Evolutionary conservation across 2,797 vertebrate genomes (phyloP), one percentile per base, ranked within the genome.

Genomic region (Falco berigora): DNA sequence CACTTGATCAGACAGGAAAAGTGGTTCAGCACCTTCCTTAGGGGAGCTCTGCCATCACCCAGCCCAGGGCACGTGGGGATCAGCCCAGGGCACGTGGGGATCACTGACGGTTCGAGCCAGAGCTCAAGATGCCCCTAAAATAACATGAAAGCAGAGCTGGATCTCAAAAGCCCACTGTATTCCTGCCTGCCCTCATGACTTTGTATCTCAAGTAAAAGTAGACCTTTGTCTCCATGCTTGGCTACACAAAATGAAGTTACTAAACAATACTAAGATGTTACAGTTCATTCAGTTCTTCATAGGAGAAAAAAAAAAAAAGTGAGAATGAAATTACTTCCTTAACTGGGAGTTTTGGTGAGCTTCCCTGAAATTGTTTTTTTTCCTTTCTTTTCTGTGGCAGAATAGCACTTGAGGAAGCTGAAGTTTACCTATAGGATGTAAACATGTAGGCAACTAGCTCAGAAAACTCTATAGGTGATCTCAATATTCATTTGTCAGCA

Each of bases 251-350:
- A 88, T 27, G 4, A 56, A 88, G 86, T 49, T 49, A 58, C 18
- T 44, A 58, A 25, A 74, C 76, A 86, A 74, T 22, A 66, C 2
- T 27, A 46, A 30, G 9, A 64, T 1, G 12, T 62, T 30, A 66
- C 9, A 67, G n/a, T 8, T 50, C 22, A 25, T 22, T 17, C 21
- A 88, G 36, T 16, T 76, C 52, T 73, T 85, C 32, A 61, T 19
- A 14, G 10, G 12, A 40, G 40, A 40, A 40, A n/a, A 14, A 24
- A 19, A 19, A 4, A 20, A 4, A 4, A 1, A 2, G 7, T n/a
- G 12, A 12, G 27, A 79, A 5, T 34, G 3, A 58, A 55, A n/a
- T 47, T 55, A 59, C 67, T 56, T 79, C 40, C 28, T 63, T 34
- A 55, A 64, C 12, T 24, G 15, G 7, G 34, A 63, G 28, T 78